Conservation (phyloP, 2,888 invertebrate species). For the Ichneumon xanthorius region DNA sequence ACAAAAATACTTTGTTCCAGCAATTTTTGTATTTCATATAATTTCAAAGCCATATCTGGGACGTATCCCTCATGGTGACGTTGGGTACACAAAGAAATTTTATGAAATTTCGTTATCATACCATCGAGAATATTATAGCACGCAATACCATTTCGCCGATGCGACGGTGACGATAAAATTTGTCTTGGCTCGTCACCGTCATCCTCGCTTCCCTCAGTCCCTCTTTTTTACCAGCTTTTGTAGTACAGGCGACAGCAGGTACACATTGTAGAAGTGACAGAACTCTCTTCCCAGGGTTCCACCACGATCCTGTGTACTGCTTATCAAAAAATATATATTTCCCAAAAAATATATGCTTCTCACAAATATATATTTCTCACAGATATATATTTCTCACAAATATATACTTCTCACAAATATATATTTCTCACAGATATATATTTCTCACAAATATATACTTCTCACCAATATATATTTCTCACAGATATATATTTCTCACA, state of each 20-base stretch:
- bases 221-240: slow-evolving; percentile 24
- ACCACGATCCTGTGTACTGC: no score
- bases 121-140: slow-evolving; percentile 21
- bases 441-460: no score
- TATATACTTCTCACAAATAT: not conserved
- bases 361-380: not conserved
- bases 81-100: slow-evolving; percentile 27
- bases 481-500: no score
- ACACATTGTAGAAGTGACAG: not conserved
- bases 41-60: not conserved
- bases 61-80: not conserved
- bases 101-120: slow-evolving; percentile 54
- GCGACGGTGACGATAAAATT: slow-evolving; percentile 66
- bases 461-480: no score
- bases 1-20: not conserved
- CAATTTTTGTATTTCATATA: not conserved
- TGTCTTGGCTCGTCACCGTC: slow-evolving; percentile 65
- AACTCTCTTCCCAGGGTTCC: not conserved
- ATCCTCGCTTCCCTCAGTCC: slow-evolving; percentile 30
- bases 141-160: slow-evolving; percentile 46
- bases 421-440: no score
- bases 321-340: no score
- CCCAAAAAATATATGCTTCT: no score
- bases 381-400: no score
- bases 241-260: slow-evolving; percentile 20